These are phyloP conservation scores for Drosophila histrio DNA, from an alignment of 2,888 invertebrate genomes.

Conservation along the genomic window DNA sequence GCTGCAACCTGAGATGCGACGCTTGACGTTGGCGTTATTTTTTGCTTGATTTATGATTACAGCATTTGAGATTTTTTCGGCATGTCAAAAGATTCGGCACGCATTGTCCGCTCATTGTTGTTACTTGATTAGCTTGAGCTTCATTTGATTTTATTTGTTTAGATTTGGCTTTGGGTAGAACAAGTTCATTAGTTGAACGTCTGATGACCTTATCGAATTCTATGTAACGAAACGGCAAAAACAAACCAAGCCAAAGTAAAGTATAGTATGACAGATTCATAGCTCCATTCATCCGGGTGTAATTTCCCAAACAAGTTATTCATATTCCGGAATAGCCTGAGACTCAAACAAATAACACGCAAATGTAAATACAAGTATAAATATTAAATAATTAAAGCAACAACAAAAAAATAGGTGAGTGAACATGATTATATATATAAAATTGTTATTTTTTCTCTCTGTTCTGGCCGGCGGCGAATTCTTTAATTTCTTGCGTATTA, in stretches of 20 bases:
- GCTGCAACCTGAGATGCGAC: slow-evolving; percentile 52
- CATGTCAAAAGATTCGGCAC: slow-evolving; percentile 71
- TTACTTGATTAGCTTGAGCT: slow-evolving; percentile 36
- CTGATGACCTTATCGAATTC: slow-evolving; percentile 57
- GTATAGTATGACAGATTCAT: slow-evolving; percentile 42
- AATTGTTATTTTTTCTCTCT: not conserved
- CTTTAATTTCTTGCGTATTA: slow-evolving; percentile 54
- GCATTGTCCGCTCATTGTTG: slow-evolving; percentile 61
- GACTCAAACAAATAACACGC: slow-evolving; percentile 54
- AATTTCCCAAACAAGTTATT: slow-evolving; percentile 76
- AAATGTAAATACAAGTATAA: slow-evolving; percentile 63
- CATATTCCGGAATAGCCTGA: slow-evolving; percentile 46
- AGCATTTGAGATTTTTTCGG: slow-evolving; percentile 46
- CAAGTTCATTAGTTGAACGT: slow-evolving; percentile 59
- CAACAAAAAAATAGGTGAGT: slow-evolving; percentile 33
- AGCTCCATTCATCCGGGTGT: slow-evolving; percentile 68
- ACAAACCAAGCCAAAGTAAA: slow-evolving; percentile 7
- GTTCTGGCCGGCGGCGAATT: slow-evolving; percentile 39
- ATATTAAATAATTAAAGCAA: slow-evolving; percentile 61
- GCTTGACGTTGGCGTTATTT: slow-evolving; percentile 44
- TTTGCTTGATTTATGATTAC: slow-evolving; percentile 74
- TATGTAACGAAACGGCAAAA: slow-evolving; percentile 41
- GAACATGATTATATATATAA: slow-evolving; percentile 11
- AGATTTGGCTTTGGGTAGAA: slow-evolving; percentile 32
- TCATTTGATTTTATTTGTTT: slow-evolving; percentile 38